Evolutionary conservation across 2,888 invertebrate species (phyloP).

Genomic region (Chirona hameri): DNA sequence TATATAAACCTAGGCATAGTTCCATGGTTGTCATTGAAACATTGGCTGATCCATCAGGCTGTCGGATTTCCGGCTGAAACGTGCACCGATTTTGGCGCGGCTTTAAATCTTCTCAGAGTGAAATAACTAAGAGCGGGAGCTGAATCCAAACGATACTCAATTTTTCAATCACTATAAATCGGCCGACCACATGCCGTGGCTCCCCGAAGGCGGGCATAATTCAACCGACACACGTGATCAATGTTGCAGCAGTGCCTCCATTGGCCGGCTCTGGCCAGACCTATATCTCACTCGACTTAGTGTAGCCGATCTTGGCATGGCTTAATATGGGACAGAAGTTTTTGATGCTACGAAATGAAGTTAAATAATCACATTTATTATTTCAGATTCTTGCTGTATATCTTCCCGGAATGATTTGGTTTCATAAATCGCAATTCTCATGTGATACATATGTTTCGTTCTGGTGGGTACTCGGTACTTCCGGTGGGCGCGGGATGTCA

Average conservation of each 20-base stretch:
- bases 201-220: neutral
- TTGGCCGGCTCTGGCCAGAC: neutral
- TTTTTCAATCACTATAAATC: constrained; percentile 23
- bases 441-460: too few relatives aligned
- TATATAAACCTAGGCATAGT: too few relatives aligned
- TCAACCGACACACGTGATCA: neutral
- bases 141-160: neutral
- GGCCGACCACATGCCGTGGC: neutral
- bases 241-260: neutral
- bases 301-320: neutral
- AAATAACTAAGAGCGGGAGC: constrained; percentile 9
- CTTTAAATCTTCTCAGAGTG: neutral
- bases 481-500: too few relatives aligned
- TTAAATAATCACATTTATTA: too few relatives aligned
- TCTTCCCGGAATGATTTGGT: too few relatives aligned
- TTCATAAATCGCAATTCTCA: too few relatives aligned
- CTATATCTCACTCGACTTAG: neutral
- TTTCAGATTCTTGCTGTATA: too few relatives aligned
- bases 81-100: neutral
- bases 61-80: neutral
- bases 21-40: neutral
- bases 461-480: too few relatives aligned
- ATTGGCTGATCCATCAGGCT: neutral
- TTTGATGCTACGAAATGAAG: too few relatives aligned
- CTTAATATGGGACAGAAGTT: too few relatives aligned